These are phyloP conservation scores for Leptinotarsa lineolata DNA, from an alignment of 1,140 invertebrate genomes.

Conservation along the genomic window DNA sequence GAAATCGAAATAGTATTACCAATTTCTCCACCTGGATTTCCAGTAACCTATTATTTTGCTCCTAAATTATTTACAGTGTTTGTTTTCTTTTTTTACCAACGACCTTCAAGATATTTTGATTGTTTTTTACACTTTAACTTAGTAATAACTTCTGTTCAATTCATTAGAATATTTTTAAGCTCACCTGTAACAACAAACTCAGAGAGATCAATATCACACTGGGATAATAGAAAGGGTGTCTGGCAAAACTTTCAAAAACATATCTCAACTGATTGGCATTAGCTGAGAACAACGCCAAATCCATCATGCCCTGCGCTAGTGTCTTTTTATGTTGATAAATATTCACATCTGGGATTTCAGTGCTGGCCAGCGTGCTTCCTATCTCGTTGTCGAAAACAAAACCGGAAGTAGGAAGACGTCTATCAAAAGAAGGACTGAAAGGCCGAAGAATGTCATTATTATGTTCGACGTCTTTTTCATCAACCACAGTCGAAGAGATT, in stretches of 20 bases:
- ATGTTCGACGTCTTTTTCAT: not conserved
- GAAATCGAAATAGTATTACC: too few relatives aligned
- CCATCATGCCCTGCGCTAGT: constrained; percentile 82
- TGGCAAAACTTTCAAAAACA: constrained; percentile 70
- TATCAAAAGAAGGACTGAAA: not conserved
- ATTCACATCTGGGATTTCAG: constrained; percentile 71
- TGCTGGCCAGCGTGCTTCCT: constrained; percentile 15
- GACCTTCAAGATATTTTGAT: too few relatives aligned
- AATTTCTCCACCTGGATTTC: too few relatives aligned
- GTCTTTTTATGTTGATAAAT: constrained; percentile 92
- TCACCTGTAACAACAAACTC: constrained; percentile 80
- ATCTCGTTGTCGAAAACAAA: constrained; percentile 29
- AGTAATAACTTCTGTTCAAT: not conserved
- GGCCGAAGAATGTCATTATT: not conserved
- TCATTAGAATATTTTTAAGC: not conserved
- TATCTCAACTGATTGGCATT: constrained; percentile 76
- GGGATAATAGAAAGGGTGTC: constrained; percentile 76
- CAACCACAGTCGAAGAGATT: not conserved
- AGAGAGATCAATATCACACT: constrained; percentile 76
- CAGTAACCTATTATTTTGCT: too few relatives aligned
- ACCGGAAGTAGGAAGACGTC: not conserved
- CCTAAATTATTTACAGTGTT: too few relatives aligned
- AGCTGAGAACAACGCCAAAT: constrained; percentile 66
- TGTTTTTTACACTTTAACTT: too few relatives aligned
- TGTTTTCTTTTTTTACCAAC: too few relatives aligned